Evolutionary conservation across 2,888 invertebrate species (phyloP), one percentile per base, ranked within the genome.

Genomic region (Alentia gelatinosa): DNA sequence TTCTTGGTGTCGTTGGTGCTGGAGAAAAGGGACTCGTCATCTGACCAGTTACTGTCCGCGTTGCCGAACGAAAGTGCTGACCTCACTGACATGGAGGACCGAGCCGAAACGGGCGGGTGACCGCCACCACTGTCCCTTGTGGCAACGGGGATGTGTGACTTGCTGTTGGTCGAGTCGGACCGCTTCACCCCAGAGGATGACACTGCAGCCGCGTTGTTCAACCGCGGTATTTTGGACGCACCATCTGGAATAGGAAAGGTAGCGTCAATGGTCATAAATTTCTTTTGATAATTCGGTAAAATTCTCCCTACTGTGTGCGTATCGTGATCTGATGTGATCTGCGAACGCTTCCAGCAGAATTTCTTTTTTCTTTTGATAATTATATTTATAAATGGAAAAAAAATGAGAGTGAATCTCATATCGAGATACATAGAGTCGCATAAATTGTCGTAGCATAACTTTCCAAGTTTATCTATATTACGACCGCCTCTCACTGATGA

Each of bases 91-190:
- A 33, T 26, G 37, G 83, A 40, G 9, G 90, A 90, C 19, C 90
- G 79, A 35, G 90, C 90, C 37, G 90, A 90, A 39, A 90, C 42
- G 56, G 90, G 90, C 15, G 74, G 89, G 83, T 83, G 83, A 39
- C 23, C 23, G 26, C 88, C 88, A 9, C 39, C 40, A n/a, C 42
- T 42, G 88, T 88, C 88, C 50, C 47, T 88, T 19, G n/a, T 50
- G 26, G 88, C 88, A 4, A 83, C 39, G 9, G 83, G 83, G 40
- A 83, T 83, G 83, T 83, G 83, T 5, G 83, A 83, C 39, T 83
- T 83, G 23, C 83, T 83, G 83, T 23, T 83, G 19, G 83, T 26
- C 39, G 83, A 83, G 23, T 83, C 83, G 5, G 39, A 40, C 35
- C 83, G 83, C 39, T 83, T 83, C 0, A 83, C 4, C n/a, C 39